These are phyloP conservation scores for Macrotus californicus DNA, from an alignment of 2,113 vertebrate species.

Conservation along the genomic window DNA sequence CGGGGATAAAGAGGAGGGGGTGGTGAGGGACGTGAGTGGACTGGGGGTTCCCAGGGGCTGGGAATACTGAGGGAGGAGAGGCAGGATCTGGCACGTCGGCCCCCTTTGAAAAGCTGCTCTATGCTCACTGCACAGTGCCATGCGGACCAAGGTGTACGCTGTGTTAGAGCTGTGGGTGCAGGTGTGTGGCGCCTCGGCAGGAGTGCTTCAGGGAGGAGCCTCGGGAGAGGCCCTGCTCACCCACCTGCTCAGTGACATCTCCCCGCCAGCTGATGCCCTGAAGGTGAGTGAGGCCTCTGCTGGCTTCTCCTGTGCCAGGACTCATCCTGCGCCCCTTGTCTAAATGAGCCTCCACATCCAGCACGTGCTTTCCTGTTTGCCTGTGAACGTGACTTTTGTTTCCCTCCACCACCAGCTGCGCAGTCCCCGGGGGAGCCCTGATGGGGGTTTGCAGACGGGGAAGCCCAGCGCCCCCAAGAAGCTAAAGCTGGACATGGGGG, in stretches of 20 bases:
- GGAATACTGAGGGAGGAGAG: background rate
- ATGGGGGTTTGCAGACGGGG: conserved; percentile 52
- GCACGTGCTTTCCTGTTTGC: background rate
- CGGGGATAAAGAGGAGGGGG: background rate
- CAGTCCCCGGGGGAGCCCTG: conserved; percentile 38
- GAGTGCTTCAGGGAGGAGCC: conserved; percentile 84
- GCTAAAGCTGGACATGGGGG: conserved; percentile 68
- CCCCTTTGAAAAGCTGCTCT: conserved; percentile 66
- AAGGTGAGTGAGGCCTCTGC: conserved; percentile 76
- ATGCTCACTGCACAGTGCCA: conserved; percentile 71
- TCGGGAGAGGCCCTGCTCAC: conserved; percentile 83
- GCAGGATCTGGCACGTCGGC: rapidly evolving
- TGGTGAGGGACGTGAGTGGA: too few relatives aligned
- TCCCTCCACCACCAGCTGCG: conserved; percentile 37
- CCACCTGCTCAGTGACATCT: conserved; percentile 85
- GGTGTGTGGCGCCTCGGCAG: conserved; percentile 81
- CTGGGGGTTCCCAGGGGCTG: background rate
- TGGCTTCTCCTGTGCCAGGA: background rate
- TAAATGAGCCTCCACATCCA: background rate
- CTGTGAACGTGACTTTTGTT: background rate
- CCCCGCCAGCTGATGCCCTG: conserved; percentile 81
- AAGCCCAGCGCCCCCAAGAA: conserved; percentile 78
- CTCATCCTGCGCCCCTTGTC: background rate
- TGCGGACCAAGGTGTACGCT: conserved; percentile 83
- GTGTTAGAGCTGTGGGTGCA: conserved; percentile 87